These are phyloP conservation scores for Danio kyathit DNA, from an alignment of 2,797 vertebrate genomes.

Conservation along the genomic window DNA sequence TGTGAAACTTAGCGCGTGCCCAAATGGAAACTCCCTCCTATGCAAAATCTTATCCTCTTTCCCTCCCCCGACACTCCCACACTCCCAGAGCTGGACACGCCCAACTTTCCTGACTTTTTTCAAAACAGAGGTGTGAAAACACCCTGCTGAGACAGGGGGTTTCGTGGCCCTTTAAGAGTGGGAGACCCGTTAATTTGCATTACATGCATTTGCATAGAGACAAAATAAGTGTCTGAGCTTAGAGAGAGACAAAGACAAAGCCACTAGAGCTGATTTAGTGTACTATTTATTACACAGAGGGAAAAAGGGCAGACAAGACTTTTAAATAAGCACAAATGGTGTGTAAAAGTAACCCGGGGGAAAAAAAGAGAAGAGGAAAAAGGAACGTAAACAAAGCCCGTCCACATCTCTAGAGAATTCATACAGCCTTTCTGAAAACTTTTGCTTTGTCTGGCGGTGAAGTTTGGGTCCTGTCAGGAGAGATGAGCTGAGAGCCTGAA, in stretches of 20 bases:
- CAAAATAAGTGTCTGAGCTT: neutral
- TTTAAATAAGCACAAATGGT: neutral
- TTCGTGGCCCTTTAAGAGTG: too few relatives aligned
- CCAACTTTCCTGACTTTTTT: too few relatives aligned
- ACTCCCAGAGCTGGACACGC: too few relatives aligned
- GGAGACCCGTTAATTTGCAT: neutral
- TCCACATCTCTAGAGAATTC: neutral
- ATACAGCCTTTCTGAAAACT: slow-evolving; percentile 23
- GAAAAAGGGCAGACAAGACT: neutral
- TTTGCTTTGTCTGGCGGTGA: slow-evolving; percentile 12
- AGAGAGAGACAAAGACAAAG: neutral
- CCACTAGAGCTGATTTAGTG: neutral
- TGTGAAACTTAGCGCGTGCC: too few relatives aligned
- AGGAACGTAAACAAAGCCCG: slow-evolving; percentile 12
- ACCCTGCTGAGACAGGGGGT: too few relatives aligned
- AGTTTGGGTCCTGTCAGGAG: slow-evolving; percentile 31
- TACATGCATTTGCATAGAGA: neutral
- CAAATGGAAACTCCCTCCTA: too few relatives aligned
- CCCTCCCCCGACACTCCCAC: too few relatives aligned
- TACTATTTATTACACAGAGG: neutral
- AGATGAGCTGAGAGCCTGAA: slow-evolving; percentile 42
- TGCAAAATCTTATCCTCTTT: too few relatives aligned
- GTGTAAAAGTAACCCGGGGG: neutral
- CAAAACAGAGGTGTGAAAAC: too few relatives aligned
- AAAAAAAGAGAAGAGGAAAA: neutral